Base-by-base conservation (phyloP, 2,113 vertebrate genomes). In the Struthio camelus region DNA sequence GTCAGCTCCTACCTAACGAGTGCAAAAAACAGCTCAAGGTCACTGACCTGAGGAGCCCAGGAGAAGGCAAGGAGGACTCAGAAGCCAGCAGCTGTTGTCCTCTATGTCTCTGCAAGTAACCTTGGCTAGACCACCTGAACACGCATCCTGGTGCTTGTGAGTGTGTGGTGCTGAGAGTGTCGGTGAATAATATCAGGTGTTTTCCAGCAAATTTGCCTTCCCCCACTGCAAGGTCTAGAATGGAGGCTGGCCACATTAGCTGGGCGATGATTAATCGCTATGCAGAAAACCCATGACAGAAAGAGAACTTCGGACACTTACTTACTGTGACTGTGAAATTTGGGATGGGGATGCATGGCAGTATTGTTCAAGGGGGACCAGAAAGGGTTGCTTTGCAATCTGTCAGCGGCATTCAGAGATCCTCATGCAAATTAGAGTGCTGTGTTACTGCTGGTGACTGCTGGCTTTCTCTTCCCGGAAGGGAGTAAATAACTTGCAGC, bases 401-500 rank as follows among this genome's bases (percentile, higher is more conserved):
- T 82, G 32, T 12, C 14, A 59, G 24, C 79, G 66, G 2, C 5
- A 50, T 54, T 78, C 46, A 85, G 36, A 64, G 14, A 40, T 22
- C 56, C 65, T 87, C 2, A 3, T 66, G 67, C 38, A 77, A 85
- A 18, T 1, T n/a, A 11, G 17, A 28, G 58, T 56, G 64, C 2
- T n/a, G 64, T 34, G 46, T 53, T 25, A n/a, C 89, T 56, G 51
- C 2, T n/a, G 9, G 51, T 59, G 38, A n/a, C 58, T 80, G 32
- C 58, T 85, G 85, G 58, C 77, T 72, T 71, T 58, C 59, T 58
- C 16, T 84, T 46, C 58, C 22, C 92, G 96, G 97, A 92, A 58
- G 18, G 80, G 97, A 70, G 85, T 97, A 34, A 97, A 97, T 56
- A 97, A 97, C 80, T 92, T 98, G 87, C 95, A 94, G 94, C 56